Percentiles rank a stretch among this genome's conserved stretches.
Evolutionary conservation across 2,888 invertebrate species (phyloP).

Genomic region (Hesperia comma): DNA sequence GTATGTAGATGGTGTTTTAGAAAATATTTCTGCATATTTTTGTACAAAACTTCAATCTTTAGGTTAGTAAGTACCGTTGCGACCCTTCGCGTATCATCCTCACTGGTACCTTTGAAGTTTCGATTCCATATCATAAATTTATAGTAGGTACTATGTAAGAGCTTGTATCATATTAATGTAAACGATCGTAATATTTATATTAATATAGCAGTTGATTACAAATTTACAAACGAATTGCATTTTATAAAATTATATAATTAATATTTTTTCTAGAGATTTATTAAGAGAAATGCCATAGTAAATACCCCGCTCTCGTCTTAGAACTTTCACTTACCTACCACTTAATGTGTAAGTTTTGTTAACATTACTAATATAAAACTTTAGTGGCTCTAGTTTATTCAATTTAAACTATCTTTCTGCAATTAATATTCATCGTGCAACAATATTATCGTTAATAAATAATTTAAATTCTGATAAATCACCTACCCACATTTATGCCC

Average conservation of each 20-base stretch:
- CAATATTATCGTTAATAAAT: neutral
- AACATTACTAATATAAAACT: neutral
- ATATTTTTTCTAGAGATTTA: conserved; percentile 72
- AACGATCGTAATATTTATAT: conserved; percentile 56
- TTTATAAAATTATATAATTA: conserved; percentile 54
- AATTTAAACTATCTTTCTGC: conserved; percentile 3
- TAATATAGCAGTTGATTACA: conserved; percentile 53
- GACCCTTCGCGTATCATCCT: conserved; percentile 58
- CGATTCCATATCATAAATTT: conserved; percentile 73
- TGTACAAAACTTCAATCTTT: conserved; percentile 67
- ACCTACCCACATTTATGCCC: neutral
- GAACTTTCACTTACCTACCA: conserved; percentile 18
- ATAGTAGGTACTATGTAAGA: conserved; percentile 63
- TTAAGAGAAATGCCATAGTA: conserved; percentile 51
- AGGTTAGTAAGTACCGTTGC: conserved; percentile 50
- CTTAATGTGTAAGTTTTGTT: neutral
- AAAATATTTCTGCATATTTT: conserved; percentile 71
- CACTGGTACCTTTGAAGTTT: conserved; percentile 65
- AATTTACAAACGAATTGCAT: conserved; percentile 49
- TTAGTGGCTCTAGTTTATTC: conserved; percentile 6
- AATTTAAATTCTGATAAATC: neutral
- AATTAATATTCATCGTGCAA: neutral
- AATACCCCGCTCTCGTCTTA: conserved; percentile 44
- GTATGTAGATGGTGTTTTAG: conserved; percentile 57
- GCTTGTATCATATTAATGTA: conserved; percentile 66